A percentile compares a stretch with the other conserved stretches of the same genome.
These are phyloP conservation scores for Apis dorsata DNA, from an alignment of 1,140 invertebrate genomes.

Conservation along the genomic window DNA sequence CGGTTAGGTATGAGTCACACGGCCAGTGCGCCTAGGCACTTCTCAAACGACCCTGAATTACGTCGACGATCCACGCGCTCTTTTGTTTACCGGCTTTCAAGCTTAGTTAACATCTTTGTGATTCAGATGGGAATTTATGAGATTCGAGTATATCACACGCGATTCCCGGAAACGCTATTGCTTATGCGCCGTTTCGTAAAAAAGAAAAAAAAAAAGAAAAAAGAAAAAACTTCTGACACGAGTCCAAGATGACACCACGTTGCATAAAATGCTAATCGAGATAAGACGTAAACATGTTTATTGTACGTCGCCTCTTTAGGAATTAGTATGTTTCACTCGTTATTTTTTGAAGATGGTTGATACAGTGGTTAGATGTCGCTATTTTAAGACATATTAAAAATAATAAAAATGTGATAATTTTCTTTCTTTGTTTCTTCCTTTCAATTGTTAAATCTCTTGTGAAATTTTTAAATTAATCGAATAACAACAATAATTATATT, in stretches of 20 bases:
- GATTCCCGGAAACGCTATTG: not conserved
- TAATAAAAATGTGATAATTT: no score
- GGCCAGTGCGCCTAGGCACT: slow-evolving; percentile 36
- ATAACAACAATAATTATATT: no score
- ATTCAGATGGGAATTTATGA: slow-evolving; percentile 30
- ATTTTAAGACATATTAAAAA: no score
- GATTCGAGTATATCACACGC: not conserved
- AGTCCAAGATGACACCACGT: not conserved
- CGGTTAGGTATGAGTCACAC: slow-evolving; percentile 60
- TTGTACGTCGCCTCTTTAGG: not conserved
- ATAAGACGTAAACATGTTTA: not conserved
- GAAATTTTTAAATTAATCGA: no score
- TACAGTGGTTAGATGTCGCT: no score
- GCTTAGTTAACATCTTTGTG: not conserved
- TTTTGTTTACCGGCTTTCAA: slow-evolving; percentile 35
- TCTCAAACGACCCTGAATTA: slow-evolving; percentile 58
- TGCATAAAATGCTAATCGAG: not conserved
- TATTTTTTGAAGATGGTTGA: no score
- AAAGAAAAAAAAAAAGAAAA: no score
- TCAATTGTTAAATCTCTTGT: no score
- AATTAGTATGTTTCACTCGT: no score
- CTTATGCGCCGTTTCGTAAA: not conserved
- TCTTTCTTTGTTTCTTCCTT: no score
- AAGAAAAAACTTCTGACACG: not conserved
- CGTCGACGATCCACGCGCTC: slow-evolving; percentile 23